phyloP scores from a whole-genome alignment of 2,113 vertebrate genomes.

The Todiramphus saurophagus region DNA sequence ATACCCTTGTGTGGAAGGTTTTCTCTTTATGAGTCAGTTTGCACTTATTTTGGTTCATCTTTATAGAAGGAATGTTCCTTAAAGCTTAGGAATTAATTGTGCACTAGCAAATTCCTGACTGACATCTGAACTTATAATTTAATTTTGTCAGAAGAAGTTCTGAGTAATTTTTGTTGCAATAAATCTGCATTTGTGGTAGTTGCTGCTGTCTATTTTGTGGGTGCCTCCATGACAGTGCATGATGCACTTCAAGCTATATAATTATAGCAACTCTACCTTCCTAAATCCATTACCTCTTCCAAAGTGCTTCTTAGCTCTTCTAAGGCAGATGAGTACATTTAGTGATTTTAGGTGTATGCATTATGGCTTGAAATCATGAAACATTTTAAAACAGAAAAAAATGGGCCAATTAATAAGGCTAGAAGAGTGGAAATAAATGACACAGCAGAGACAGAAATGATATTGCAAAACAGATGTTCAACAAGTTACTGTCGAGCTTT shows the following conservation, averaged over 20 bases:
- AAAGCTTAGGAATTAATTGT: no score
- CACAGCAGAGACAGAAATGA: not conserved
- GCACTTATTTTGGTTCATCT: not conserved
- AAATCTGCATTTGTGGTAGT: no score
- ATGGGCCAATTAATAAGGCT: not conserved
- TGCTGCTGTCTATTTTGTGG: no score
- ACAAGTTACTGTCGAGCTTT: constrained; percentile 29
- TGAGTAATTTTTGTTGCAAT: no score
- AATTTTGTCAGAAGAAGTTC: no score
- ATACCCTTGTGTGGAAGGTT: not conserved
- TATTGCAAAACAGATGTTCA: constrained; percentile 29
- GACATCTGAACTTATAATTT: no score
- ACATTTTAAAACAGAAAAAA: not conserved
- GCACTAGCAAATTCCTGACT: no score
- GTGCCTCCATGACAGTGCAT: no score
- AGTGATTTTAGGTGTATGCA: not conserved
- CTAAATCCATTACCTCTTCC: not conserved
- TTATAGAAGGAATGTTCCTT: no score
- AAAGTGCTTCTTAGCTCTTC: not conserved
- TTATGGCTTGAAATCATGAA: not conserved
- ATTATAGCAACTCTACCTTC: not conserved
- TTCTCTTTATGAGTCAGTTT: not conserved
- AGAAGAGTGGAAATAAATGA: constrained; percentile 6
- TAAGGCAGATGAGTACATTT: not conserved
- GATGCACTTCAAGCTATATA: not conserved